Conservation (phyloP, 1,140 invertebrate genomes). For the Drosophila novamexicana region DNA sequence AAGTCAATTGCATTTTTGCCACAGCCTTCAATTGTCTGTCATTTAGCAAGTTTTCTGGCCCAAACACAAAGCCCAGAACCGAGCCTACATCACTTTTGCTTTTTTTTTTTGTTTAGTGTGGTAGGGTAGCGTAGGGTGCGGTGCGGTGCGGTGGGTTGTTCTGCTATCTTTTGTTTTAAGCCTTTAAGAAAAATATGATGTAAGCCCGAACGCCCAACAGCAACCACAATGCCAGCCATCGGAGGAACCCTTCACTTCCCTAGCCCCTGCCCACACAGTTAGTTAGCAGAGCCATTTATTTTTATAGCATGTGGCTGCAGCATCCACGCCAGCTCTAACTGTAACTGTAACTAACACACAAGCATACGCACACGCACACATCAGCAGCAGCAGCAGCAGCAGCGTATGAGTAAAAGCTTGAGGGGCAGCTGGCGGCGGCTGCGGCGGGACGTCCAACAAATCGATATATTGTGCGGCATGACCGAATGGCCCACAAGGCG, state of each 20-base stretch:
- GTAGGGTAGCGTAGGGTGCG: background rate
- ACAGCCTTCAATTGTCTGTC: constrained; percentile 40
- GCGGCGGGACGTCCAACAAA: constrained; percentile 48
- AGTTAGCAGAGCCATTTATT: constrained; percentile 73
- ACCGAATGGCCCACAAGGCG: constrained; percentile 79
- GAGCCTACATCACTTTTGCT: constrained; percentile 14
- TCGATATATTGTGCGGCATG: constrained; percentile 82
- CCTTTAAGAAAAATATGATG: constrained; percentile 72
- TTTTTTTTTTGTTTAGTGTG: background rate
- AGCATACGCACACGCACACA: constrained; percentile 36
- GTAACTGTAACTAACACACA: constrained; percentile 41
- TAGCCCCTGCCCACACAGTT: constrained; percentile 29
- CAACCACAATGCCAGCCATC: constrained; percentile 1
- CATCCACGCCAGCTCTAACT: constrained; percentile 25
- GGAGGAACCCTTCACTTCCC: constrained; percentile 6
- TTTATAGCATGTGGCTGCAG: constrained; percentile 69
- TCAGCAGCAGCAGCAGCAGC: constrained; percentile 28
- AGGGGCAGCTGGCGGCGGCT: background rate
- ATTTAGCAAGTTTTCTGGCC: constrained; percentile 12
- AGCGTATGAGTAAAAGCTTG: constrained; percentile 62
- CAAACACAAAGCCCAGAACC: constrained; percentile 8
- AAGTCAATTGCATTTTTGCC: constrained; percentile 53
- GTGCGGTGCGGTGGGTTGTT: background rate
- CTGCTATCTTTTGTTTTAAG: constrained; percentile 60
- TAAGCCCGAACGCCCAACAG: constrained; percentile 54